Percentiles rank a stretch among this genome's conserved stretches.
These are phyloP conservation scores for Nannospalax galili DNA, from an alignment of 2,113 vertebrate genomes.

Conservation along the genomic window DNA sequence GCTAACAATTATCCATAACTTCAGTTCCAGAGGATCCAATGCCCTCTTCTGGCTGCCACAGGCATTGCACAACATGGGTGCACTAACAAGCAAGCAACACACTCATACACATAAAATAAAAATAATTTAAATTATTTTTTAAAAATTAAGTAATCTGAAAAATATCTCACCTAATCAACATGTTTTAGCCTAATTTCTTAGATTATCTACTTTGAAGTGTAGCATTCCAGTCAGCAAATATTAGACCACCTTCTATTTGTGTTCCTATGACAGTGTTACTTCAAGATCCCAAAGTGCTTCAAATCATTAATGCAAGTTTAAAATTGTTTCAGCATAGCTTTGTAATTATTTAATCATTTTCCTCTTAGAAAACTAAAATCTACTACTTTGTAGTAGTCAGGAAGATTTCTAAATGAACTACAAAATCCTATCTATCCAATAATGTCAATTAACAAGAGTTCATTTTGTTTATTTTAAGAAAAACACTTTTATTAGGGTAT, in stretches of 20 bases:
- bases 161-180: constrained; percentile 45
- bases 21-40: no score
- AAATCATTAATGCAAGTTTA: no score
- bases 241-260: constrained; percentile 38
- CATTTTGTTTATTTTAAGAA: neutral
- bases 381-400: neutral
- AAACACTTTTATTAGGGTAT: neutral
- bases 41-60: no score
- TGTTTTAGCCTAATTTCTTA: constrained; percentile 41
- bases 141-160: constrained; percentile 47
- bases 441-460: constrained; percentile 18
- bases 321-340: no score
- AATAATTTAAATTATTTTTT: no score
- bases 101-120: no score
- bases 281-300: no score
- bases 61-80: no score
- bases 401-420: neutral
- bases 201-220: constrained; percentile 24
- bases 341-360: no score
- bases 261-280: constrained; percentile 10
- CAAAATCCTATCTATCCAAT: neutral
- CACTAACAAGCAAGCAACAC: no score
- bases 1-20: no score
- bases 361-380: constrained; percentile 30
- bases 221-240: constrained; percentile 52